These are phyloP conservation scores for Sphinx pinastri DNA, from an alignment of 2,888 invertebrate genomes.

Conservation along the genomic window DNA sequence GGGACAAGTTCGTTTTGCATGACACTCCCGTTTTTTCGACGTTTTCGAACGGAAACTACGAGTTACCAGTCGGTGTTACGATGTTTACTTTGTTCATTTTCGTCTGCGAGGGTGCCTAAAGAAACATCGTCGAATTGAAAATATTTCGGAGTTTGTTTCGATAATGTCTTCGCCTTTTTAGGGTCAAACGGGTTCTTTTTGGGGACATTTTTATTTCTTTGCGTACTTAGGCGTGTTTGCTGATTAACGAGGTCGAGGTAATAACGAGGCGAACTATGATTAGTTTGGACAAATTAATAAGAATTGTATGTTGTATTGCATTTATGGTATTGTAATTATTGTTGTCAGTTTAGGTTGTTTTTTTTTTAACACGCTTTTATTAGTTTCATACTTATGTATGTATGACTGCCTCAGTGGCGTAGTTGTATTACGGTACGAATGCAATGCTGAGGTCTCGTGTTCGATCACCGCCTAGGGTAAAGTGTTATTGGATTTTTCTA, in stretches of 20 bases:
- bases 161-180: constrained; percentile 26
- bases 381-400: too few relatives aligned
- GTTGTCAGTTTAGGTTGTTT: too few relatives aligned
- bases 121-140: constrained; percentile 25
- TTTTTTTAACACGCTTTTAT: too few relatives aligned
- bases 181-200: constrained; percentile 1
- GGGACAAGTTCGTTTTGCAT: constrained; percentile 64
- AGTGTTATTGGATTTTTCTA: too few relatives aligned
- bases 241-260: too few relatives aligned
- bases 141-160: constrained; percentile 26
- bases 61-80: constrained; percentile 24
- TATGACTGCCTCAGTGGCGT: too few relatives aligned
- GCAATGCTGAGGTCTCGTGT: too few relatives aligned
- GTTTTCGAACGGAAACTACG: constrained; percentile 30
- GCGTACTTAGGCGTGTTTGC: constrained; percentile 10
- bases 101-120: constrained; percentile 19
- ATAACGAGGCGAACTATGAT: background rate
- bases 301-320: background rate
- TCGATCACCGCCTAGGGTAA: too few relatives aligned
- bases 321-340: background rate
- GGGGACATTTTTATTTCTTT: background rate
- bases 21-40: constrained; percentile 52
- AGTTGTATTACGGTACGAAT: too few relatives aligned
- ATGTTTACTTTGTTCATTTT: constrained; percentile 28
- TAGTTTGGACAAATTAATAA: background rate